Percentiles rank a stretch among this genome's conserved stretches.
Evolutionary conservation across 2,888 invertebrate species (phyloP).

Genomic region (Agelastica alni): DNA sequence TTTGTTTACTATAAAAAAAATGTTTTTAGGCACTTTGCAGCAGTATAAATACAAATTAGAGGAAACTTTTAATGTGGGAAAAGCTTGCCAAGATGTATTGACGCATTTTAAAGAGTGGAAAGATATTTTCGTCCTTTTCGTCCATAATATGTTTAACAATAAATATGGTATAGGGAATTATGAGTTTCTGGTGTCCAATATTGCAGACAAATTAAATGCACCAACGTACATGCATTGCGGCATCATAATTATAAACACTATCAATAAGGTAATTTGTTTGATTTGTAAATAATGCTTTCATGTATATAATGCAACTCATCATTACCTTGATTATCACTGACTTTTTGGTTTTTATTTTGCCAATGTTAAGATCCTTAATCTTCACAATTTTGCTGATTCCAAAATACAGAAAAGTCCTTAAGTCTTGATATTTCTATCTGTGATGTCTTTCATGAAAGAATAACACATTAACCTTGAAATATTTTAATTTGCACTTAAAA

Average conservation of each 20-base stretch:
- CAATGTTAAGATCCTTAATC: too few species aligned
- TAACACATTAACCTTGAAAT: too few species aligned
- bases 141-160: constrained; percentile 44
- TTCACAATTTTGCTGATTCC: too few species aligned
- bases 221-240: constrained; percentile 42
- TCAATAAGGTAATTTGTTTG: constrained; percentile 46
- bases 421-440: too few species aligned
- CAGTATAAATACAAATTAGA: constrained; percentile 37
- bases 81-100: constrained; percentile 37
- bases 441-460: too few species aligned
- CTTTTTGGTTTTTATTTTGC: too few species aligned
- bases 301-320: too few species aligned
- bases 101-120: constrained; percentile 40
- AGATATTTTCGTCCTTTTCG: constrained; percentile 39
- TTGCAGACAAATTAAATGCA: constrained; percentile 41
- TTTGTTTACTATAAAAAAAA: constrained; percentile 6
- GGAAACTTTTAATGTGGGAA: constrained; percentile 35
- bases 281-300: too few species aligned
- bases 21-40: constrained; percentile 44
- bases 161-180: constrained; percentile 38
- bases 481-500: too few species aligned
- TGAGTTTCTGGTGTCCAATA: constrained; percentile 36
- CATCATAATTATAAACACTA: constrained; percentile 39
- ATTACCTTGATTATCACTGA: too few species aligned
- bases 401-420: too few species aligned